Evolutionary conservation across 2,888 invertebrate species (phyloP), one percentile per base, ranked within the genome.

Genomic region (Formica aserva): DNA sequence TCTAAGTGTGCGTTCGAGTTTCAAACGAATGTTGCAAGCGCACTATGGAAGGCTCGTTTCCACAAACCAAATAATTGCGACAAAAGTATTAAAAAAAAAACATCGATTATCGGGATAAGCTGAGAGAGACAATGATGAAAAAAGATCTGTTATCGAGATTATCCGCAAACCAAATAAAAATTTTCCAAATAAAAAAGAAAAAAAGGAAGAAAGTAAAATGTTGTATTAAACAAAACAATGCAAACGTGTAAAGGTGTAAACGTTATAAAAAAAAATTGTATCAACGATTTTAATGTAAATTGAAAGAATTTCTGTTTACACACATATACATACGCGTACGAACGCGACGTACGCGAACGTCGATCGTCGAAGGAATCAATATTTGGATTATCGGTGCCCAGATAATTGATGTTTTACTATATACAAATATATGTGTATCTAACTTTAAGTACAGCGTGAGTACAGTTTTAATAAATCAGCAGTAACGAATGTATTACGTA

Each of bases 1-100:
- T 32, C 29, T 32, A 75, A 45, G n/a, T 63, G 15, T 63, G 63
- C 26, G 41, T 74, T 45, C 26, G 41, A 75, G 41, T 75, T 74
- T 62, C n/a, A 74, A 72, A 45, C 15, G 11, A 60, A 74, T 29
- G 13, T 26, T 29, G n/a, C 29, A 48, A 52, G 15, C 11, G 15
- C 22, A 52, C n/a, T 41, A 60, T 57, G 57, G 35, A 45, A 63
- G 45, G 22, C 0, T 48, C 22, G 35, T 35, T n/a, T 22, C 15
- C 15, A 62, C n/a, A 32, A 41, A 74, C 9, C 11, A 72, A 72
- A 57, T 9, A 57, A 4, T 32, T 29, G n/a, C 9, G 32, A 22
- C 15, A 8, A 22, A 48, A 48, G 18, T 48, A 48, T 11, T 15
- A 57, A 18, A 71, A 22, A 13, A 29, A 71, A 35, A 13, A 29